A percentile compares a stretch with the other conserved stretches of the same genome.
These are phyloP conservation scores for human DNA, from an alignment of 2,113 vertebrate species.

Conservation along the genomic window GRCh38 chr11:35917501-35918000, in stretches of 20 bases:
- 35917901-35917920: not conserved
- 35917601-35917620: not conserved
- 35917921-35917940: not conserved
- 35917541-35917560: not conserved
- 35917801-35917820: not conserved
- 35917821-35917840: not conserved
- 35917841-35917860: not conserved
- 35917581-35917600: not conserved
- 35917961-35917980: not conserved
- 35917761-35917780: not conserved
- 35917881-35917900: not conserved
- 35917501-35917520: not conserved
- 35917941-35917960: not conserved
- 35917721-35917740: not conserved
- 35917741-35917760: not conserved
- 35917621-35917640: not conserved
- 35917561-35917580: not conserved
- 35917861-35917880: not conserved
- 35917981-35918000: not conserved
- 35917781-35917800: not conserved
- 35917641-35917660: not conserved
- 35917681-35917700: not conserved
- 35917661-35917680: not conserved
- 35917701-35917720: not conserved
- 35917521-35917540: not conserved